Percentiles rank a stretch among this genome's conserved stretches.
These are phyloP conservation scores for Onychostruthus taczanowskii DNA, from an alignment of 2,113 vertebrate genomes.

Conservation along the genomic window DNA sequence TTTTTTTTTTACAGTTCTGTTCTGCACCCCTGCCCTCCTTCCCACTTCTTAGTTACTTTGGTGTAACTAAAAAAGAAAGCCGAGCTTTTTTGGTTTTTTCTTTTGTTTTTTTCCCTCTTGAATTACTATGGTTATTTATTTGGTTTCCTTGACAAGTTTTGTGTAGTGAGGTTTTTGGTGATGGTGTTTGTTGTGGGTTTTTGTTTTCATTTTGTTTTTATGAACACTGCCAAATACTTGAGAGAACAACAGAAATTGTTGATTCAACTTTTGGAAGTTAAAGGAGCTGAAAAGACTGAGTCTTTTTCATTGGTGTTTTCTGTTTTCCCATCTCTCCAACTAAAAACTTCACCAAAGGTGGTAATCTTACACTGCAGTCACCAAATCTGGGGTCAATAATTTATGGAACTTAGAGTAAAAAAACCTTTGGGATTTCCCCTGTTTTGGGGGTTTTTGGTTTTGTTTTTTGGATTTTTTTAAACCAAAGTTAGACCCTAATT, in stretches of 20 bases:
- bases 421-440: not conserved
- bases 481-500: not conserved
- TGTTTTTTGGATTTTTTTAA: not conserved
- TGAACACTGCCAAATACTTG: not conserved
- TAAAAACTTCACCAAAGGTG: not conserved
- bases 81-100: not conserved
- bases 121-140: not conserved
- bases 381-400: not conserved
- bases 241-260: not conserved
- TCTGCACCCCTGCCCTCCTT: not conserved
- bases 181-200: not conserved
- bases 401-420: not conserved
- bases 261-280: not conserved
- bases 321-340: not conserved
- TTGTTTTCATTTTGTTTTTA: not conserved
- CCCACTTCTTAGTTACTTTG: not conserved
- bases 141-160: not conserved
- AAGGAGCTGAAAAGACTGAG: not conserved
- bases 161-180: not conserved
- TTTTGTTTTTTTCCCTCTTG: fast-evolving
- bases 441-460: not conserved
- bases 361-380: not conserved
- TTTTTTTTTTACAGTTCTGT: not conserved
- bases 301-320: not conserved
- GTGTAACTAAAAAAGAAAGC: not conserved